Conservation (phyloP, 2,888 invertebrate species). For the Volucella inanis region DNA sequence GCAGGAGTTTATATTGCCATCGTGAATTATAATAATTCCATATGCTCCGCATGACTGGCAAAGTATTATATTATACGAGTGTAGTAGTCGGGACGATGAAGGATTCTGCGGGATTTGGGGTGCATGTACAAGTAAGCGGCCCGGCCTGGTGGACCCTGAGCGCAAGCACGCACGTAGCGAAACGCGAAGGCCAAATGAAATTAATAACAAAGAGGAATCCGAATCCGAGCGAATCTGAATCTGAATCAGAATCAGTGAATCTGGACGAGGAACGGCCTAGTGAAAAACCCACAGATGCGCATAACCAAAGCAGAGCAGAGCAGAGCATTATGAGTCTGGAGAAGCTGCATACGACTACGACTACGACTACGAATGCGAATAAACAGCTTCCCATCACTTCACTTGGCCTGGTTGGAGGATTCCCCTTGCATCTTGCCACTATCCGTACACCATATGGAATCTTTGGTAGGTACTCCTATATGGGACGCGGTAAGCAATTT, state of each 20-base stretch:
- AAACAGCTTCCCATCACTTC: conserved; percentile 54
- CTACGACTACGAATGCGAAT: background rate
- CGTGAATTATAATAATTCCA: conserved; percentile 75
- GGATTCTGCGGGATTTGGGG: too few species aligned
- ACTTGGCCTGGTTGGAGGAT: conserved; percentile 38
- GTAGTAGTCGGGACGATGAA: too few species aligned
- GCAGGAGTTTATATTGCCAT: conserved; percentile 72
- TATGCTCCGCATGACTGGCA: conserved; percentile 63
- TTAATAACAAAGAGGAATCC: conserved; percentile 69
- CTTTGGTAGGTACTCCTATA: conserved; percentile 24
- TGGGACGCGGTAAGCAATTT: conserved; percentile 69
- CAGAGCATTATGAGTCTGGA: conserved; percentile 19
- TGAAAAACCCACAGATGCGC: conserved; percentile 58
- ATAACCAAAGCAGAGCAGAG: conserved; percentile 62
- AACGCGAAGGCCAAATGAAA: conserved; percentile 70
- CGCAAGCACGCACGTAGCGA: conserved; percentile 55
- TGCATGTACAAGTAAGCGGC: background rate
- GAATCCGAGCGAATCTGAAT: conserved; percentile 56
- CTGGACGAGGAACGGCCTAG: conserved; percentile 46
- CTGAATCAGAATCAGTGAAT: conserved; percentile 10
- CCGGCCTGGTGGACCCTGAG: conserved; percentile 45
- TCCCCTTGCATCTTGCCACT: conserved; percentile 6
- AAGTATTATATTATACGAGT: background rate
- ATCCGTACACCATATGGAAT: conserved; percentile 44
- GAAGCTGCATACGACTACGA: background rate